Evolutionary conservation across 2,888 invertebrate genomes (phyloP), one percentile per base, ranked within the genome.

Genomic region (Tiphia femorata): DNA sequence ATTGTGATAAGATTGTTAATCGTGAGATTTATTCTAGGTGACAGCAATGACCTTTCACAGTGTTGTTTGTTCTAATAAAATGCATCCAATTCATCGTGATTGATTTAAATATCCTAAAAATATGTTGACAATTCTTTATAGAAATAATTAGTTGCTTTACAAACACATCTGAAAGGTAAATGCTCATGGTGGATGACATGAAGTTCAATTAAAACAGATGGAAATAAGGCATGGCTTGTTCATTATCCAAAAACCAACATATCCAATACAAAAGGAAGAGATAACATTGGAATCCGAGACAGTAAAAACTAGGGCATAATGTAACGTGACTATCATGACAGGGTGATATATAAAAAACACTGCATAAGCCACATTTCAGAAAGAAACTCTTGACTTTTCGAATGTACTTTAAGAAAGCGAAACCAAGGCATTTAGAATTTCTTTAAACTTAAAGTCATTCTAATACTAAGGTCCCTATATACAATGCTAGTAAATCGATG

Each of bases 361-460:
- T 77, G 78, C 80, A 78, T 76, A 80, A 81, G 80, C 80, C 75
- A 80, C 77, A 79, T 76, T 64, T 75, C 67, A 75, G 33, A 63
- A 66, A 69, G 54, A 58, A 55, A 64, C 61, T 43, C 49, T 58
- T 52, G 44, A 62, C 58, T 52, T 49, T 57, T 57, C 23, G 58
- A 50, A 60, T 68, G 60, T 64, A 54, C 60, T 49, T 62, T 42
- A 61, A 58, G 59, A 53, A 76, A 75, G 75, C 74, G 55, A 53
- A 49, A 66, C 67, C 63, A 73, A 76, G 64, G 59, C 75, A 67
- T 63, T 62, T 59, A 53, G 53, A 66, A 59, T 53, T 47, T 55
- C 41, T 51, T 58, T 37, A 61, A 64, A 65, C 33, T 52, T 38
- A 47, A 58, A 51, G 37, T 66, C 56, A 41, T 63, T 72, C 73